Evolutionary conservation across 2,113 vertebrate species (phyloP).

Genomic region (Noturus placidus): DNA sequence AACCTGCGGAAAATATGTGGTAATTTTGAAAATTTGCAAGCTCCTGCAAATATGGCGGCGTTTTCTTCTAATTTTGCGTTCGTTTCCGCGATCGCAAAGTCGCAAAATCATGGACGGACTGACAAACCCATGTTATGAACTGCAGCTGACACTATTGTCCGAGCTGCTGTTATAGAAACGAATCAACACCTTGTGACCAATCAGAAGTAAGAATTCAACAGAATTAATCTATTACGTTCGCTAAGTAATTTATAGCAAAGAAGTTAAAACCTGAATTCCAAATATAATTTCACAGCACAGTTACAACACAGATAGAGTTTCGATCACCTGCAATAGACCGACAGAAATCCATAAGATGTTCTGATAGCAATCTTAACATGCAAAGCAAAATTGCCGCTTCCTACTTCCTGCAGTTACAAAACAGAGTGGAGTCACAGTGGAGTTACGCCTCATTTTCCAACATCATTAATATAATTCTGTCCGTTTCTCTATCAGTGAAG

Average conservation of each 20-base stretch:
- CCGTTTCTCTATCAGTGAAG: background rate
- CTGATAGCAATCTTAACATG: constrained; percentile 14
- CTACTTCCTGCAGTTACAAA: constrained; percentile 21
- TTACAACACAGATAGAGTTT: background rate
- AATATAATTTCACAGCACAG: background rate
- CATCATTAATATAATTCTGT: background rate
- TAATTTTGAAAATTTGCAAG: no score
- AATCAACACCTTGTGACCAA: background rate
- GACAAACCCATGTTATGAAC: background rate
- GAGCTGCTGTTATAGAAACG: background rate
- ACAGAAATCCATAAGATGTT: background rate
- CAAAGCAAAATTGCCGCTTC: constrained; percentile 27
- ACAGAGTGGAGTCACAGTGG: background rate
- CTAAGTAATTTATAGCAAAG: background rate
- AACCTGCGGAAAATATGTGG: no score
- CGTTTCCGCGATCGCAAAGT: no score
- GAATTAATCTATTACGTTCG: background rate
- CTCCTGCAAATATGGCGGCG: no score
- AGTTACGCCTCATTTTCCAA: background rate
- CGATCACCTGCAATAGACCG: background rate
- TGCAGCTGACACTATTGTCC: background rate
- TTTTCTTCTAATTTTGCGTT: no score
- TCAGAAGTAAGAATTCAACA: background rate
- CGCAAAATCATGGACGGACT: no score
- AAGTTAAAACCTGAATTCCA: no score